These are phyloP conservation scores for Pteromalus puparum DNA, from an alignment of 1,140 invertebrate genomes.

Conservation along the genomic window DNA sequence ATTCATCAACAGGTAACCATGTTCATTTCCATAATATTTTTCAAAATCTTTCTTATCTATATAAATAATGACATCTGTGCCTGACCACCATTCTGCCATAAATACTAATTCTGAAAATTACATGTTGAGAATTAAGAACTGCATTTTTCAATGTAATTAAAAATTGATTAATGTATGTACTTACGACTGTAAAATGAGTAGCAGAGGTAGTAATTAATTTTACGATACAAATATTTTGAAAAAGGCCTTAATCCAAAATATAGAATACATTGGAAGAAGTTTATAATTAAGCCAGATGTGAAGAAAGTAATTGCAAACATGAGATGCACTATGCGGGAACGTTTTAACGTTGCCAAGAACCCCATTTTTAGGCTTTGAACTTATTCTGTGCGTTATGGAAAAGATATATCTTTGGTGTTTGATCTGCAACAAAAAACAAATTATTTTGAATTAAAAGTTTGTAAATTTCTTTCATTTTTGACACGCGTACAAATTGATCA, in stretches of 20 bases:
- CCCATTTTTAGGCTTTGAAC: constrained; percentile 40
- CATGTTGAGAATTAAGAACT: constrained; percentile 36
- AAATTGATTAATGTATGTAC: constrained; percentile 72
- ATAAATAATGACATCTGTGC: constrained; percentile 83
- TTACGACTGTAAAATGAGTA: constrained; percentile 94
- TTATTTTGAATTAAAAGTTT: background rate
- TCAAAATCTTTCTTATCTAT: constrained; percentile 86
- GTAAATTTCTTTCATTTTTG: no score
- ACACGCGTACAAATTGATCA: no score
- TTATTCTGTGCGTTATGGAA: constrained; percentile 50
- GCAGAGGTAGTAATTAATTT: constrained; percentile 93
- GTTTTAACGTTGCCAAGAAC: constrained; percentile 77
- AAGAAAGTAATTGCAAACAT: constrained; percentile 93
- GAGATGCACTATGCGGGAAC: constrained; percentile 82
- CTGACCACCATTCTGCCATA: constrained; percentile 95
- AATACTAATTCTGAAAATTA: constrained; percentile 89
- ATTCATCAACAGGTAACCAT: constrained; percentile 94
- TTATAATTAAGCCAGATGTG: constrained; percentile 91
- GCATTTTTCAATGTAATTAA: constrained; percentile 19
- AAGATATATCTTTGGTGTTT: constrained; percentile 48
- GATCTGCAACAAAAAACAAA: constrained; percentile 52
- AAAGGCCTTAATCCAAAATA: constrained; percentile 85
- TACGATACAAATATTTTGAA: constrained; percentile 87
- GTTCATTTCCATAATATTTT: constrained; percentile 90
- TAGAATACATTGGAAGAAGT: constrained; percentile 86